Evolutionary conservation across 2,888 invertebrate species (phyloP).

Genomic region (Paralinhomoeus sp.): DNA sequence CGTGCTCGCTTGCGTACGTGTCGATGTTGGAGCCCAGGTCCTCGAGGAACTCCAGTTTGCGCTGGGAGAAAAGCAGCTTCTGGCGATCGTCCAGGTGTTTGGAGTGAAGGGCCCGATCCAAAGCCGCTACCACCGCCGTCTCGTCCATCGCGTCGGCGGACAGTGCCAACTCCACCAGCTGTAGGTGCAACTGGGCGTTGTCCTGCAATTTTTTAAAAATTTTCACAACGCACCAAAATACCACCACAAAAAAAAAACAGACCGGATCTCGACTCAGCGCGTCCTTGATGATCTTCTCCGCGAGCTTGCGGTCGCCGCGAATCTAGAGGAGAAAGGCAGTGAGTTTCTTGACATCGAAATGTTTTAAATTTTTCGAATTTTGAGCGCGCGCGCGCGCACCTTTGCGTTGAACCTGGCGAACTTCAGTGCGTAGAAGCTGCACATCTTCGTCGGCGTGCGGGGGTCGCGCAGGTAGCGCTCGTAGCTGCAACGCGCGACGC

Average conservation of each 20-base stretch:
- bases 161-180: conserved; percentile 57
- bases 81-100: conserved; percentile 11
- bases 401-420: too few species aligned
- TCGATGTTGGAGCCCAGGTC: conserved; percentile 58
- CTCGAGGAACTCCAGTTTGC: conserved; percentile 81
- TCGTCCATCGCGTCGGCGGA: conserved; percentile 39
- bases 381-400: too few species aligned
- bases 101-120: conserved; percentile 13
- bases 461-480: too few species aligned
- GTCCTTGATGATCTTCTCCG: conserved; percentile 17
- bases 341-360: too few species aligned
- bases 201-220: conserved; percentile 35
- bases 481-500: too few species aligned
- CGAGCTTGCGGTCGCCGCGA: conserved; percentile 14
- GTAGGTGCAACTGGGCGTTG: conserved; percentile 60
- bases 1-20: too few species aligned
- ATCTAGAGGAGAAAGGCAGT: conserved; percentile 5
- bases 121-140: conserved; percentile 12
- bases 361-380: too few species aligned
- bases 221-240: too few species aligned
- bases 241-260: conserved; percentile 11
- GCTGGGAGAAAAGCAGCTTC: conserved; percentile 56
- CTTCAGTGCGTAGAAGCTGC: too few species aligned
- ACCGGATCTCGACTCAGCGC: conserved; percentile 16
- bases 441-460: too few species aligned